Base-by-base conservation (phyloP, 2,888 invertebrate genomes). In the Crossocerus cetratus region DNA sequence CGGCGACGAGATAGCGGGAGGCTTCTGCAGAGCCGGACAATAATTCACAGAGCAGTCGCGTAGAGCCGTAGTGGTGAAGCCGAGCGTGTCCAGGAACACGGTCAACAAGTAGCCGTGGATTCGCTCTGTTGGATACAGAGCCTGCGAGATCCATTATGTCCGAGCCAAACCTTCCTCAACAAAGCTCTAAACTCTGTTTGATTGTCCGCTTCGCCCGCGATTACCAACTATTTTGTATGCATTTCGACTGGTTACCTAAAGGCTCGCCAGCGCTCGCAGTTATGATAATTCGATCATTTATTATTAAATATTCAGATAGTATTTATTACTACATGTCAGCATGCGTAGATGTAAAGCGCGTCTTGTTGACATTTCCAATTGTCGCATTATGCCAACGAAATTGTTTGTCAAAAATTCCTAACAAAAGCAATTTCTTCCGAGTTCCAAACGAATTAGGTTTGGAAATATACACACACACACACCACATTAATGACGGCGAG, bases 41-140 rank as follows among this genome's bases (percentile, higher is more conserved):
- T 87, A 87, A 88, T 86, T 87, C 85, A 86, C 78, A 60, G 76
- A 32, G 74, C 56, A 64, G 65, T 72, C 72, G 69, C 72, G 58
- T 58, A 68, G 76, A 71, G 76, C 74, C 44, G 66, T 43, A 60
- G 20, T 23, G 43, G 62, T n/a, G 8, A 81, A 74, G 44, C 76
- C 74, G 68, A 60, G 67, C 68, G 60, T 69, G 80, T 67, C 54
- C 49, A 65, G 74, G 76, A 82, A 82, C 80, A 80, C 71, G 81
- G 86, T 85, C 85, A 86, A 87, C 86, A 86, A 87, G 86, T 87
- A 84, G 86, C 82, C 79, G 78, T 80, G 81, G 76, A 76, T 75
- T 83, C 77, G 82, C 83, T 85, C 72, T 67, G 79, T 73, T 76
- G 72, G 73, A 69, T 78, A 77, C 68, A 67, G 73, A 66, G 61